Evolutionary conservation across 2,888 invertebrate genomes (phyloP).

Genomic region (Lottia gigantea): DNA sequence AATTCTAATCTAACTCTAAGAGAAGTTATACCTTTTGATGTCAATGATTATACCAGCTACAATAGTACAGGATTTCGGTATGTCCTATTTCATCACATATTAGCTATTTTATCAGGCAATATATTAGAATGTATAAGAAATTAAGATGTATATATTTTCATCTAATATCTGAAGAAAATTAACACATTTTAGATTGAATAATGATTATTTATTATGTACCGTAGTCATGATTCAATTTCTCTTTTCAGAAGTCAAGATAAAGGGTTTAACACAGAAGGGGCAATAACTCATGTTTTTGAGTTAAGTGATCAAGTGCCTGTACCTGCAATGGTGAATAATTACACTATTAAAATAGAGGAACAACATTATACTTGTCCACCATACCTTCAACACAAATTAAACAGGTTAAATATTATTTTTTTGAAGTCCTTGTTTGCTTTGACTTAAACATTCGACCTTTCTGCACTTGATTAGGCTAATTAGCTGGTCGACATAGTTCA

Average conservation of each 20-base stretch:
- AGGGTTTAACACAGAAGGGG: constrained; percentile 57
- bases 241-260: constrained; percentile 60
- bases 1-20: constrained; percentile 70
- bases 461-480: no score
- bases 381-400: constrained; percentile 31
- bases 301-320: constrained; percentile 30
- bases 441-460: no score
- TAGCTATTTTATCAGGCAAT: no score
- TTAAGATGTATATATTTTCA: no score
- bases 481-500: no score
- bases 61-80: constrained; percentile 70
- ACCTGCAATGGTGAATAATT: constrained; percentile 19
- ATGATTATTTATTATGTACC: no score
- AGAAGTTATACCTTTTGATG: constrained; percentile 67
- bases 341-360: constrained; percentile 12
- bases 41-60: constrained; percentile 66
- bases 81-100: not conserved
- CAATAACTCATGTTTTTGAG: constrained; percentile 58
- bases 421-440: no score
- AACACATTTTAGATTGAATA: no score
- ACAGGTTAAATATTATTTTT: constrained; percentile 27
- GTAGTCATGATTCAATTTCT: no score
- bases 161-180: no score
- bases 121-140: no score
- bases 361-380: constrained; percentile 26